phyloP scores from a whole-genome alignment of 2,113 vertebrate species.

The Oostethus manadensis region DNA sequence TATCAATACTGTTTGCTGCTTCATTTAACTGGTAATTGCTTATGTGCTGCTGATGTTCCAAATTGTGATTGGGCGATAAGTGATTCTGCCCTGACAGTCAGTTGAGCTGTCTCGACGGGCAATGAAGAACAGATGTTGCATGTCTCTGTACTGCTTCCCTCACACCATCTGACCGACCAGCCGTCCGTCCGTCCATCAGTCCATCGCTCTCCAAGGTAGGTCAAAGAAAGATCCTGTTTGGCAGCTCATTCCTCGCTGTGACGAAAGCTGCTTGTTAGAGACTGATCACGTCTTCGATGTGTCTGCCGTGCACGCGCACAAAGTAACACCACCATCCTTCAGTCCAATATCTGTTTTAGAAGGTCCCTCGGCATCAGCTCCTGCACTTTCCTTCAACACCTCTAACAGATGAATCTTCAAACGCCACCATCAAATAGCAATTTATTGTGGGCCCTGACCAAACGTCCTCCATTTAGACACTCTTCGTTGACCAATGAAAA shows the following conservation, averaged over 20 bases:
- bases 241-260: constrained; percentile 65
- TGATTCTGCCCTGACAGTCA: constrained; percentile 51
- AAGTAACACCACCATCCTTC: constrained; percentile 23
- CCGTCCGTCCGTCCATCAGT: constrained; percentile 38
- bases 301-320: neutral
- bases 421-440: constrained; percentile 2
- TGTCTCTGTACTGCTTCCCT: constrained; percentile 27
- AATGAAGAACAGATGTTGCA: constrained; percentile 41
- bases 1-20: constrained; percentile 48
- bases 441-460: too few species aligned
- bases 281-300: constrained; percentile 48
- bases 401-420: constrained; percentile 16
- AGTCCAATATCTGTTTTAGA: constrained; percentile 34
- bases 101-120: constrained; percentile 39
- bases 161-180: constrained; percentile 22
- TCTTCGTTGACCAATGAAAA: neutral
- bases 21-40: constrained; percentile 57
- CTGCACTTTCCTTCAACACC: constrained; percentile 49
- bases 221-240: constrained; percentile 63
- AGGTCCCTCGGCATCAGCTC: constrained; percentile 24
- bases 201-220: constrained; percentile 59
- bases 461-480: too few species aligned
- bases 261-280: constrained; percentile 72
- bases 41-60: constrained; percentile 34
- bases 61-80: constrained; percentile 50